These are phyloP conservation scores for Noctuana brunneofusca DNA, from an alignment of 2,888 invertebrate species.

Conservation along the genomic window DNA sequence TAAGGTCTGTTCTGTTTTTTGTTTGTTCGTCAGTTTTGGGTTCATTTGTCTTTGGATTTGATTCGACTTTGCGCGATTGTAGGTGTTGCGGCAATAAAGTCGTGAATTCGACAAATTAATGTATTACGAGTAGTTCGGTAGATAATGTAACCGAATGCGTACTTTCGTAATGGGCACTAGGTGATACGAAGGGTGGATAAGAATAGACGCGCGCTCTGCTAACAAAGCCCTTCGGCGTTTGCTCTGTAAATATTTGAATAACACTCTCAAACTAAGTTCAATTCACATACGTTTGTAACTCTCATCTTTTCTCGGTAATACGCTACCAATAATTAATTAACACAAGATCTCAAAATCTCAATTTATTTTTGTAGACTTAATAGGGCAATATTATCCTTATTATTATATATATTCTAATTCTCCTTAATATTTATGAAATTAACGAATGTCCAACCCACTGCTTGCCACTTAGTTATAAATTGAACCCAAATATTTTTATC, in stretches of 20 bases:
- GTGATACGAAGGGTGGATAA: slow-evolving; percentile 37
- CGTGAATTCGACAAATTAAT: not conserved
- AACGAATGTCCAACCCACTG: too few relatives aligned
- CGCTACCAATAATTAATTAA: not conserved
- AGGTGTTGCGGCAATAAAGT: not conserved
- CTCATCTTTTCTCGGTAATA: slow-evolving; percentile 14
- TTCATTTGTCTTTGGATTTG: not conserved
- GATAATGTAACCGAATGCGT: slow-evolving; percentile 30
- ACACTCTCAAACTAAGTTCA: slow-evolving; percentile 41
- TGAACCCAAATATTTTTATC: not conserved
- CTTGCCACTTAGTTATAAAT: too few relatives aligned
- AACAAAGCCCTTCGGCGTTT: slow-evolving; percentile 46
- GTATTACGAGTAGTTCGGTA: slow-evolving; percentile 3
- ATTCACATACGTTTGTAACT: slow-evolving; percentile 19
- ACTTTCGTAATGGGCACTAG: slow-evolving; percentile 34
- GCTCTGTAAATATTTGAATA: slow-evolving; percentile 57
- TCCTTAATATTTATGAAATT: too few relatives aligned
- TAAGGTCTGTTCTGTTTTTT: not conserved
- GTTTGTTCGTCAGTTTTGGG: not conserved
- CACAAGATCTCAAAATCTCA: not conserved
- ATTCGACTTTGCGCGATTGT: not conserved
- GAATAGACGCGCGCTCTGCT: slow-evolving; percentile 44
- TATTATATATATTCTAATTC: not conserved
- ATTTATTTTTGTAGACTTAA: too few relatives aligned
- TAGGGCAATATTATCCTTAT: too few relatives aligned